Evolutionary conservation across 2,888 invertebrate species (phyloP).

Genomic region (Drosophila incognita): DNA sequence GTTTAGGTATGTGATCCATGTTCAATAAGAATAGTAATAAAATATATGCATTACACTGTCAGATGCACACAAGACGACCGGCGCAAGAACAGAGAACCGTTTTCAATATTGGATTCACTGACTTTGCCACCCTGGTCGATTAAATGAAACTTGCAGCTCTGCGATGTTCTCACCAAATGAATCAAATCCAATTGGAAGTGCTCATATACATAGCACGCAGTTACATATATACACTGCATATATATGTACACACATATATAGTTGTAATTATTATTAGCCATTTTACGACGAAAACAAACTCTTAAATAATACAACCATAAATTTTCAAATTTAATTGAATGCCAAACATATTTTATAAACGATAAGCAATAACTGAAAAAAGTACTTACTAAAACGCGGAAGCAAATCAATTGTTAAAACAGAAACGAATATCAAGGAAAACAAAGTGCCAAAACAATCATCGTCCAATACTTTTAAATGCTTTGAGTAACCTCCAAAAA

Average conservation of each 20-base stretch:
- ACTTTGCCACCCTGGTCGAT: constrained; percentile 46
- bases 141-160: constrained; percentile 22
- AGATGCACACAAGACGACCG: no score
- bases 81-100: neutral
- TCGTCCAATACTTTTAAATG: constrained; percentile 42
- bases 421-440: constrained; percentile 43
- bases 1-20: no score
- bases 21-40: neutral
- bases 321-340: constrained; percentile 23
- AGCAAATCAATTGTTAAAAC: constrained; percentile 28
- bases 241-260: constrained; percentile 25
- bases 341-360: constrained; percentile 49
- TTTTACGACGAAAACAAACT: constrained; percentile 74
- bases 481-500: constrained; percentile 61
- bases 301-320: constrained; percentile 64
- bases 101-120: neutral
- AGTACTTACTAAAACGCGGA: constrained; percentile 28
- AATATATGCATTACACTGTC: neutral
- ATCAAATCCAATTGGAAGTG: constrained; percentile 48
- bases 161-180: constrained; percentile 45
- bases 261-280: constrained; percentile 72
- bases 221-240: constrained; percentile 29
- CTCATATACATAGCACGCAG: constrained; percentile 31
- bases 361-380: constrained; percentile 29
- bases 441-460: constrained; percentile 70